Conservation (phyloP, 2,888 invertebrate genomes). For the Ochropacha duplaris region DNA sequence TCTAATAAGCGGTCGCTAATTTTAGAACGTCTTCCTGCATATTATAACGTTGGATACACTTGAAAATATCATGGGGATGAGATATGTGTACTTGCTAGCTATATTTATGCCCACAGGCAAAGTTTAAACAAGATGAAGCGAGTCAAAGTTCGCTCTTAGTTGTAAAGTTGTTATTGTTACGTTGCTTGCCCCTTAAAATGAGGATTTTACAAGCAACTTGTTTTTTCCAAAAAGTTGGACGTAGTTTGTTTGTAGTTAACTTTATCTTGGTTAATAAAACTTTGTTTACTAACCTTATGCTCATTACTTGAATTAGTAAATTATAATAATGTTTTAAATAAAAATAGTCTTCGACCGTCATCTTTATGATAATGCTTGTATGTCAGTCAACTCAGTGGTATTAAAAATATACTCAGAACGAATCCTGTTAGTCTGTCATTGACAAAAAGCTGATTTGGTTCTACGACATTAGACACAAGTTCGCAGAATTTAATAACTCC, state of each 20-base stretch:
- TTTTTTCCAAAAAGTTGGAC: background rate
- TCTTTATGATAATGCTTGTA: too few species aligned
- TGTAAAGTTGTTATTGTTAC: conserved; percentile 33
- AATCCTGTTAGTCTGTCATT: background rate
- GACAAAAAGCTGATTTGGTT: background rate
- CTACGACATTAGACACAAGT: background rate
- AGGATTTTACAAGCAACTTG: conserved; percentile 11
- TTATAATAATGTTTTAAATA: too few species aligned
- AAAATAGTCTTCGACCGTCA: too few species aligned
- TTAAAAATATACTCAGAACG: too few species aligned
- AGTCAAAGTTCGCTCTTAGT: conserved; percentile 34
- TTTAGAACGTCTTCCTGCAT: conserved; percentile 53
- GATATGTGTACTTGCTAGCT: conserved; percentile 12
- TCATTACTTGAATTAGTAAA: too few species aligned
- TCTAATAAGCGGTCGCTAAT: conserved; percentile 60
- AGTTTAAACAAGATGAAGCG: conserved; percentile 48
- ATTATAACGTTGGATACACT: conserved; percentile 19
- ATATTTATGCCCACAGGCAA: conserved; percentile 27
- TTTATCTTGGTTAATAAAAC: too few species aligned
- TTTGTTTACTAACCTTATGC: too few species aligned
- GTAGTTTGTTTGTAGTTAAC: too few species aligned
- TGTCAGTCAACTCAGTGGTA: too few species aligned
- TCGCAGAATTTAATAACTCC: background rate
- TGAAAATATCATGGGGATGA: background rate
- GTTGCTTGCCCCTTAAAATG: conserved; percentile 26